Percentiles rank a stretch among this genome's conserved stretches.
These are phyloP conservation scores for Scotopteryx bipunctaria DNA, from an alignment of 2,888 invertebrate species.

Conservation along the genomic window DNA sequence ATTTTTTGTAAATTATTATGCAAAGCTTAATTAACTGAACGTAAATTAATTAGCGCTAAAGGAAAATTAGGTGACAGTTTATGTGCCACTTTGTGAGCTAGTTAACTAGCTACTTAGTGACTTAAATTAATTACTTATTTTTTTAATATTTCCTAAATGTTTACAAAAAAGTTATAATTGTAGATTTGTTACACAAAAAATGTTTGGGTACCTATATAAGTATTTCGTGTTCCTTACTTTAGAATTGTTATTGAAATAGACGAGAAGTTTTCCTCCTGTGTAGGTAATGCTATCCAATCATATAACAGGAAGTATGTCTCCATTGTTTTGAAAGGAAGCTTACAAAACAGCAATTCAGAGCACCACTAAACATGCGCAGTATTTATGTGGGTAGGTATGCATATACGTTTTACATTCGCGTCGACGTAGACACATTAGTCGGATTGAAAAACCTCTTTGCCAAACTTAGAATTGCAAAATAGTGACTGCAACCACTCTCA, in stretches of 20 bases:
- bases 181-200: no score
- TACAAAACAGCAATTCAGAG: neutral
- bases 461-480: slow-evolving; percentile 79
- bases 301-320: neutral
- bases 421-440: slow-evolving; percentile 71
- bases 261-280: neutral
- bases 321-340: neutral
- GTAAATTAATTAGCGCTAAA: slow-evolving; percentile 58
- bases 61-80: slow-evolving; percentile 57
- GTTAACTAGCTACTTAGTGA: slow-evolving; percentile 28
- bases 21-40: slow-evolving; percentile 72
- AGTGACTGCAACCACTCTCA: slow-evolving; percentile 64
- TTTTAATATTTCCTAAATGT: slow-evolving; percentile 10
- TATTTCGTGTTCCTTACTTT: no score
- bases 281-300: no score
- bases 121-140: slow-evolving; percentile 24
- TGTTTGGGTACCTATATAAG: no score
- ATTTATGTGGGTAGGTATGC: no score
- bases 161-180: no score
- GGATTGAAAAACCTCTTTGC: slow-evolving; percentile 74
- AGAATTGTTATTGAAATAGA: no score
- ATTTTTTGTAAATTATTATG: slow-evolving; percentile 66
- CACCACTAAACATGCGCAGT: slow-evolving; percentile 1
- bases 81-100: slow-evolving; percentile 33
- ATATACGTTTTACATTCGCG: slow-evolving; percentile 31